Evolutionary conservation across 1,140 invertebrate species (phyloP).

Genomic region (Nephotettix cincticeps): DNA sequence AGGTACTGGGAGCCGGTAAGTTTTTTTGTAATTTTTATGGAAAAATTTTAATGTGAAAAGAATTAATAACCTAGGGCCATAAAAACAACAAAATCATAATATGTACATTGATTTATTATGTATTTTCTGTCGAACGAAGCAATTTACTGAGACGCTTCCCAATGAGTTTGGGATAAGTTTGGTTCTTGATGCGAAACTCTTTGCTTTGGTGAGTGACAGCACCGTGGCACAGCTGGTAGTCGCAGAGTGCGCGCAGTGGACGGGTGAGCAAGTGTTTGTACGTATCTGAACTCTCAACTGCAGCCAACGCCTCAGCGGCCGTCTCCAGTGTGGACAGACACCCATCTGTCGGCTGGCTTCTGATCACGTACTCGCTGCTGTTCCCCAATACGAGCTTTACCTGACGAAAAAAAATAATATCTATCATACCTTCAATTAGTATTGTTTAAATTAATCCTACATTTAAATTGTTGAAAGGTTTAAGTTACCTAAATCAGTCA

Average conservation of each 20-base stretch:
- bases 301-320: constrained; percentile 75
- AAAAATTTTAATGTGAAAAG: background rate
- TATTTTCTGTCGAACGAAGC: constrained; percentile 19
- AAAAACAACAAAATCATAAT: background rate
- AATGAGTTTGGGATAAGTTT: constrained; percentile 79
- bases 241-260: constrained; percentile 80
- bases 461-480: no score
- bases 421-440: no score
- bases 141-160: constrained; percentile 63
- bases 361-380: constrained; percentile 85
- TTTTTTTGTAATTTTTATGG: background rate
- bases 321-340: constrained; percentile 91
- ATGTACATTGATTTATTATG: background rate
- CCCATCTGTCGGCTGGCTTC: constrained; percentile 89
- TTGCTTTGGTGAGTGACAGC: constrained; percentile 92
- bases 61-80: background rate
- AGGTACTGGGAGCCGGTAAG: background rate
- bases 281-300: constrained; percentile 68
- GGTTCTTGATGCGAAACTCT: constrained; percentile 83
- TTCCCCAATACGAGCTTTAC: constrained; percentile 72
- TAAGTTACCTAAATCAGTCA: no score
- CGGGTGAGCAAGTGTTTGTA: constrained; percentile 68
- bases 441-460: no score
- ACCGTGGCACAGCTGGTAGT: constrained; percentile 83
- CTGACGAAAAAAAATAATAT: no score